Evolutionary conservation across 2,113 vertebrate genomes (phyloP), one percentile per base, ranked within the genome.

Genomic region (Menidia beryllina): DNA sequence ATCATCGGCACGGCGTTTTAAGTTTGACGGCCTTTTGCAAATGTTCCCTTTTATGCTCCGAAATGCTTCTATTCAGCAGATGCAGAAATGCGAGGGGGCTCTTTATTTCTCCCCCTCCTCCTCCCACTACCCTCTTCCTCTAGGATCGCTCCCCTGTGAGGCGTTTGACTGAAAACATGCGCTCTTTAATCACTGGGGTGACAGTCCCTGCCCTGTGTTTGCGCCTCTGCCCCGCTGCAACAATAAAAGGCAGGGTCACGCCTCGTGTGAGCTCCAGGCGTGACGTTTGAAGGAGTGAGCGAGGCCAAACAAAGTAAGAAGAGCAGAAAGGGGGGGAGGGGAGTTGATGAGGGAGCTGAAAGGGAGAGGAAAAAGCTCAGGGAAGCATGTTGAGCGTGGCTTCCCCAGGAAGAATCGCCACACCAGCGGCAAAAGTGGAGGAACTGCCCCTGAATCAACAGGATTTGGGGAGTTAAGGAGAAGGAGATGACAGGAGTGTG

Each of bases 191-290:
- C 89, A 92, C 84, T 15, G 52, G 86, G 90, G 88, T 90, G 88
- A 93, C 86, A 90, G 83, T 76, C 83, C 83, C 72, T 87, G 87
- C 86, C 83, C 89, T 77, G 78, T 82, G 73, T 85, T 84, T 86
- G 85, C 68, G 82, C 86, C 86, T 89, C 79, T 76, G 85, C 80
- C 72, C 85, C 45, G 10, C 71, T 81, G 75, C 85, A 89, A 91
- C 87, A 93, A 92, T 90, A 91, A 92, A 90, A 74, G n/a, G 84
- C 86, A 78, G 85, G 91, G 91, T 93, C 91, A 93, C 63, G 69
- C 91, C 88, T 86, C 60, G 89, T 90, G 89, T 89, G 88, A 86
- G 84, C 86, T 79, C 75, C 84, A 77, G 80, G 83, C 77, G 56
- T 78, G 83, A 86, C 79, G 81, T 81, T 85, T 83, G 77, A 74